phyloP scores from a whole-genome alignment of 2,888 invertebrate genomes.

The Eupithecia subfuscata region DNA sequence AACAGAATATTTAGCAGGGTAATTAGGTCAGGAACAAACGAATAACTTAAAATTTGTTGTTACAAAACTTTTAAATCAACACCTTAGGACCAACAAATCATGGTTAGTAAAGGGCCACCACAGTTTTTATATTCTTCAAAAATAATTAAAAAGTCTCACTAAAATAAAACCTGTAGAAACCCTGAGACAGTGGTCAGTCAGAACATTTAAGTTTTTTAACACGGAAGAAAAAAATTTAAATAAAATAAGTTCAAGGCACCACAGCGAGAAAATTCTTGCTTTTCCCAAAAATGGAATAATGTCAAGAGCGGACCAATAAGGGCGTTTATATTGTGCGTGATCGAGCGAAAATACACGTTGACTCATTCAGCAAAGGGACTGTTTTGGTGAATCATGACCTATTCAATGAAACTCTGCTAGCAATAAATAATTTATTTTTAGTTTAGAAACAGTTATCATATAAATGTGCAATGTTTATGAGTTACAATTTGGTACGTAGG shows the following conservation, averaged over 20 bases:
- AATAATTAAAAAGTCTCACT: not conserved
- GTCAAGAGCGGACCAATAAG: slow-evolving; percentile 63
- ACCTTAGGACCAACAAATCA: not conserved
- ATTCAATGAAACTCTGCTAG: slow-evolving; percentile 20
- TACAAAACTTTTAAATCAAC: not conserved
- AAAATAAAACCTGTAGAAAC: not conserved
- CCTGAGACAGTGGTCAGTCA: not conserved
- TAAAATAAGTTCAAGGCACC: slow-evolving; percentile 66
- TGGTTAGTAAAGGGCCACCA: not conserved
- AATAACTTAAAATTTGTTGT: not conserved
- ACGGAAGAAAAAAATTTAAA: slow-evolving; percentile 47
- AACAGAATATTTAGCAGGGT: not conserved
- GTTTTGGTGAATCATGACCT: slow-evolving; percentile 28
- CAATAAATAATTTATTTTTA: slow-evolving; percentile 23
- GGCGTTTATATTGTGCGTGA: slow-evolving; percentile 32
- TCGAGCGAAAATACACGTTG: slow-evolving; percentile 43
- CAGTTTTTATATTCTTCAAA: not conserved
- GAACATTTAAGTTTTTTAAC: slow-evolving; percentile 14
- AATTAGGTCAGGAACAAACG: not conserved
- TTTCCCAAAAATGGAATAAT: slow-evolving; percentile 76
- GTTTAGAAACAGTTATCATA: slow-evolving; percentile 8
- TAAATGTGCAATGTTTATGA: not conserved
- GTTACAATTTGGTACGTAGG: not conserved
- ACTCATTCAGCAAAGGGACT: slow-evolving; percentile 38
- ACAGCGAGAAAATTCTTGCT: slow-evolving; percentile 62